Base-by-base conservation (phyloP, 1,140 invertebrate species). In the Drosophila subpulchrella region DNA sequence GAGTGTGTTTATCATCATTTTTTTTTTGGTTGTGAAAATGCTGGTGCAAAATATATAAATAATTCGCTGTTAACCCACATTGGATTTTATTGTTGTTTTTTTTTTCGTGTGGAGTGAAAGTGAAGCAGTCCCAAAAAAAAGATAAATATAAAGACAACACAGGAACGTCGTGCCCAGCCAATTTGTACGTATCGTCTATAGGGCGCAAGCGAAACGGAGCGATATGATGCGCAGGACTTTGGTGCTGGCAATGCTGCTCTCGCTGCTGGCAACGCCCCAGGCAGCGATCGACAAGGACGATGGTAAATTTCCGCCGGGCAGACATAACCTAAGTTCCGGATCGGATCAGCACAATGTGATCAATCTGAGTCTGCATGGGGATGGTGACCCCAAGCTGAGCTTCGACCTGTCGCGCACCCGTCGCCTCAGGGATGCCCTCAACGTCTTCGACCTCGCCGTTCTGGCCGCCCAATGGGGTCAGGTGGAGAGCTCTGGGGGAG, bases 361-460 rank as follows among this genome's bases (percentile, higher is more conserved):
- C 47, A 89, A 89, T 39, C 65, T 85, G 27, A 63, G 84, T 12
- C 62, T 89, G 47, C 80, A 81, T 20, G 72, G 76, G 51, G 78
- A 58, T 6, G 13, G 24, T 3, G 39, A 32, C 51, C 15, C 27
- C 46, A 7, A 0, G 20, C 65, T 41, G 8, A 62, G 34, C 41
- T 77, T 81, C 7, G 83, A 90, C 53, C 70, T 91, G 42, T 51
- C 75, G 20, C 75, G 56, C 24, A 74, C 58, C 12, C 74, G 93
- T 11, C 93, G 94, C 0, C 92, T 94, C n/a, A 93, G 94, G 68
- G 93, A 93, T 62, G 91, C 94, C 78, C 81, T 94, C 71, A 92
- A 93, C 32, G 90, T 94, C 2, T 93, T 94, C 75, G 94, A 94
- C 71, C 92, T 93, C 0, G 91, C 93, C 17, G 91, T 93, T 6